Percentiles rank a stretch among this genome's conserved stretches.
Conservation (phyloP, 1,140 invertebrate species). For the Drosophila nigrodunni region DNA sequence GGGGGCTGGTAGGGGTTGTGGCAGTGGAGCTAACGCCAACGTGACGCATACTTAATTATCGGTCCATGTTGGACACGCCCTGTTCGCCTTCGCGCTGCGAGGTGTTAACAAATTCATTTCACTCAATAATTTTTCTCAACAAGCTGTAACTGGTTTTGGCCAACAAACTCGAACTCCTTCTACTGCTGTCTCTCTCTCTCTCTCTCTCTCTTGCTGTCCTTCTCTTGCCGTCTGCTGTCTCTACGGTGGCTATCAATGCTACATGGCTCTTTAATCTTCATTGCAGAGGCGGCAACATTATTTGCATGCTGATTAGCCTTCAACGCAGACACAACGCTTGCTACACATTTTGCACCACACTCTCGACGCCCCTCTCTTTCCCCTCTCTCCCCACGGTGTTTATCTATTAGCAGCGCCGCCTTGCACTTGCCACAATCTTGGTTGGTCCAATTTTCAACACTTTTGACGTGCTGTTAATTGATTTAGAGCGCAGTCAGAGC, state of each 20-base stretch:
- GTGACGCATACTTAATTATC: slow-evolving; percentile 75
- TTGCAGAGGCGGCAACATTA: slow-evolving; percentile 76
- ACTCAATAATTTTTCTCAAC: slow-evolving; percentile 67
- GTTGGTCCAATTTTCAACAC: slow-evolving; percentile 79
- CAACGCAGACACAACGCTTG: slow-evolving; percentile 67
- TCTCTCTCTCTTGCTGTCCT: background rate
- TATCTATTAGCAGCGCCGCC: slow-evolving; percentile 47
- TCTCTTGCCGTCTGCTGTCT: background rate
- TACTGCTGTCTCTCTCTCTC: background rate
- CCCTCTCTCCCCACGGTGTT: slow-evolving; percentile 16
- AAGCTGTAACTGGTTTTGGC: slow-evolving; percentile 74
- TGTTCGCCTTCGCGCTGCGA: slow-evolving; percentile 35
- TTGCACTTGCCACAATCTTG: slow-evolving; percentile 39
- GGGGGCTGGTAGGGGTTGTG: background rate
- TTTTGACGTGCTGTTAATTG: slow-evolving; percentile 83
- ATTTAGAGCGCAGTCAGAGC: slow-evolving; percentile 70
- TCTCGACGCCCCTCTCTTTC: slow-evolving; percentile 27
- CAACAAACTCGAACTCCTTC: slow-evolving; percentile 10
- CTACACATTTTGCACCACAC: slow-evolving; percentile 61
- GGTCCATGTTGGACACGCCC: slow-evolving; percentile 58
- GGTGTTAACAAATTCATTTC: slow-evolving; percentile 84
- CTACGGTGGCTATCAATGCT: slow-evolving; percentile 67
- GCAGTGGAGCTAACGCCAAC: slow-evolving; percentile 35
- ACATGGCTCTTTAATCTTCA: slow-evolving; percentile 71
- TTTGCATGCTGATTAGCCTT: slow-evolving; percentile 84